phyloP scores from a whole-genome alignment of 2,113 vertebrate genomes.

The Dasyornis broadbenti region DNA sequence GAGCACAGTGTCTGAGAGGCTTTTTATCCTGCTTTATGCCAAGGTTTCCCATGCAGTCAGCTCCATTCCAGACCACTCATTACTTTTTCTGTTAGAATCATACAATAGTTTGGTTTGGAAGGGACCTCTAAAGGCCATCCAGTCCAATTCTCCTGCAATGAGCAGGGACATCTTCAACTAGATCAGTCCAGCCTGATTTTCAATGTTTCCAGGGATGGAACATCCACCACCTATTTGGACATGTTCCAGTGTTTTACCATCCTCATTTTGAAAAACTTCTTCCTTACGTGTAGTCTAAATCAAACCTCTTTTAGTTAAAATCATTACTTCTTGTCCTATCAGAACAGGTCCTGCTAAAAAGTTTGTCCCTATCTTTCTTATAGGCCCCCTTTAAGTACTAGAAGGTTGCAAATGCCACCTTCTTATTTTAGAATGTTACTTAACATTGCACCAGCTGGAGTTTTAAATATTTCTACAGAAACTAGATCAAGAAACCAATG shows the following conservation, averaged over 20 bases:
- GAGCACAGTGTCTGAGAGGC: not conserved
- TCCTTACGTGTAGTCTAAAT: not conserved
- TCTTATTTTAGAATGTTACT: conserved; percentile 26
- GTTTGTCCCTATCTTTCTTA: not conserved
- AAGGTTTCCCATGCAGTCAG: not conserved
- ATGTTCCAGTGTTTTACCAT: not conserved
- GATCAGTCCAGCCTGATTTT: not conserved
- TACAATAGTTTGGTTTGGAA: not conserved
- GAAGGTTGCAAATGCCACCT: not conserved
- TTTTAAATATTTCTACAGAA: conserved; percentile 36
- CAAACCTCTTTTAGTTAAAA: not conserved
- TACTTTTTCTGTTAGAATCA: not conserved
- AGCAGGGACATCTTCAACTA: not conserved
- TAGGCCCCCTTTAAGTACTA: not conserved
- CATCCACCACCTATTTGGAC: not conserved
- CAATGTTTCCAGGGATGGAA: not conserved
- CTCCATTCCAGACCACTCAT: not conserved
- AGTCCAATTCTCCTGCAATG: not conserved
- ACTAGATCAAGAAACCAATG: not conserved
- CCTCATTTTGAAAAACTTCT: not conserved
- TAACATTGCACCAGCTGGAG: not conserved
- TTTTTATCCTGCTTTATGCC: not conserved
- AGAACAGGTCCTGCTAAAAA: not conserved
- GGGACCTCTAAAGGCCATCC: not conserved
- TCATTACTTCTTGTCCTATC: not conserved